Evolutionary conservation across 2,797 vertebrate genomes (phyloP).

Genomic region (Dromococcyx pavoninus): DNA sequence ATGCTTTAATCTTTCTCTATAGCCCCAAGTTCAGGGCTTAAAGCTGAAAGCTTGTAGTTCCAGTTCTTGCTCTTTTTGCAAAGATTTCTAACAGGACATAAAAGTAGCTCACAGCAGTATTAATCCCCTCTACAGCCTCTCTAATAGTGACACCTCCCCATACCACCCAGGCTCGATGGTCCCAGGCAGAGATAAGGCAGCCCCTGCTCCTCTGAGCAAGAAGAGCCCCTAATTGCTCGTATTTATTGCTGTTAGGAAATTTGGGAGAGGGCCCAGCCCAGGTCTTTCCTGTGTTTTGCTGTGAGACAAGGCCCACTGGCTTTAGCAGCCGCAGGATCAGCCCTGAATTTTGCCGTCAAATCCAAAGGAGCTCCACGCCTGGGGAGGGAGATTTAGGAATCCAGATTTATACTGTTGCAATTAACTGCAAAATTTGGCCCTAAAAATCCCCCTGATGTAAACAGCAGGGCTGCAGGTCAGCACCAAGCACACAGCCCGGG

Average conservation of each 20-base stretch:
- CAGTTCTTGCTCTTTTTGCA: conserved; percentile 10
- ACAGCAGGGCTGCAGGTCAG: conserved; percentile 51
- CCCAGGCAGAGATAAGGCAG: conserved; percentile 1
- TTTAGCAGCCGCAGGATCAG: background rate
- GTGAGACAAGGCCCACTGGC: background rate
- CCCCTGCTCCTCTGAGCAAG: background rate
- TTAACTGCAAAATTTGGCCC: conserved; percentile 44
- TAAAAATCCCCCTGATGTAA: conserved; percentile 55
- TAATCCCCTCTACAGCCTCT: conserved; percentile 36
- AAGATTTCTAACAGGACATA: conserved; percentile 30
- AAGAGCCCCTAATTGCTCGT: conserved; percentile 8
- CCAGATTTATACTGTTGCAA: background rate
- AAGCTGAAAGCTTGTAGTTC: conserved; percentile 33
- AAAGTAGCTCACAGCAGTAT: background rate
- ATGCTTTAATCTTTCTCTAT: conserved; percentile 29
- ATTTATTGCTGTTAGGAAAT: conserved; percentile 27
- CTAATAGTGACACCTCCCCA: conserved; percentile 19
- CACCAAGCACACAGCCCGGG: conserved; percentile 27
- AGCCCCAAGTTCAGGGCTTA: conserved; percentile 40
- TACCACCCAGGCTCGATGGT: background rate
- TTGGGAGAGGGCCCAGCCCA: background rate
- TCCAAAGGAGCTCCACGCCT: background rate
- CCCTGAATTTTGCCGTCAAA: background rate
- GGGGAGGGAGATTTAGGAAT: background rate
- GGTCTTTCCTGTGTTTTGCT: background rate